Percentiles rank a stretch among this genome's conserved stretches.
phyloP scores from a whole-genome alignment of 2,797 vertebrate species.

The Alca torda region DNA sequence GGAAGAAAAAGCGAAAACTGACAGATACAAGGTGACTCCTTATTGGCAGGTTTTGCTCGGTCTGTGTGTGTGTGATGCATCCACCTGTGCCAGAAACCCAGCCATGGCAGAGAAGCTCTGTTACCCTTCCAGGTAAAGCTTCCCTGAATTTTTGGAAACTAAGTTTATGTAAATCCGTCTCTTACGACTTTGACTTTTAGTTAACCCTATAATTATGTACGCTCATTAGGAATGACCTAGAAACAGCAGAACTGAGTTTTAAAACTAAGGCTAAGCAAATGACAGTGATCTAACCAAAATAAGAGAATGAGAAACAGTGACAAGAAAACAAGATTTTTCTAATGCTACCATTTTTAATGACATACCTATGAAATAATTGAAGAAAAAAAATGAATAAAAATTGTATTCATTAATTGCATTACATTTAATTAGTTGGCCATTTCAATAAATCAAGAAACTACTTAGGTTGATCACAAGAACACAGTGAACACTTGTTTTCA shows the following conservation, averaged over 20 bases:
- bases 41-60: background rate
- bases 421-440: background rate
- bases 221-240: background rate
- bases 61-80: background rate
- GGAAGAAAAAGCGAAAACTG: background rate
- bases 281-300: background rate
- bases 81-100: background rate
- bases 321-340: background rate
- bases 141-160: background rate
- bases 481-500: background rate
- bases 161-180: background rate
- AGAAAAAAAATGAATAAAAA: rapidly evolving
- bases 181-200: background rate
- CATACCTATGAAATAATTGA: background rate
- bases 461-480: background rate
- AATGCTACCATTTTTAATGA: background rate
- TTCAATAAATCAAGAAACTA: background rate
- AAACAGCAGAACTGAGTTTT: background rate
- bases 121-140: background rate
- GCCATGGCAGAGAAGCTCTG: background rate
- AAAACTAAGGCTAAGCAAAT: background rate
- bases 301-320: background rate
- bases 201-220: background rate
- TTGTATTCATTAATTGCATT: background rate
- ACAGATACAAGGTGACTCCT: background rate